Evolutionary conservation across 1,140 invertebrate genomes (phyloP).

Genomic region (Drosophila melanica): DNA sequence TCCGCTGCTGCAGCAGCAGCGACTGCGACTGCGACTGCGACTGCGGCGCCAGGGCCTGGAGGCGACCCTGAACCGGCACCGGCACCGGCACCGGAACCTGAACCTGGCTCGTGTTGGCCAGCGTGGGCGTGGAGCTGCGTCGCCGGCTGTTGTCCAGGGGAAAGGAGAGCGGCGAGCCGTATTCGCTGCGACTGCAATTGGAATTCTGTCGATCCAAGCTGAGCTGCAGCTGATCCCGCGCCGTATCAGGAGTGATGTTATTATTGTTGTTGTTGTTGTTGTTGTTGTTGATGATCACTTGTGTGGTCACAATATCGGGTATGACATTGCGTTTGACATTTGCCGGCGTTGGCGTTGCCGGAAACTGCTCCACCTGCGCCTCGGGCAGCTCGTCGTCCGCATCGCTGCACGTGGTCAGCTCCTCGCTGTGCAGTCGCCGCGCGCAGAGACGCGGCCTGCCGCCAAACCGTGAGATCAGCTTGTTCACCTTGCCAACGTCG

Average conservation of each 20-base stretch:
- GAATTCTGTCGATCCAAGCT: conserved; percentile 63
- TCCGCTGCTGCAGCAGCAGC: conserved; percentile 11
- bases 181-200: conserved; percentile 69
- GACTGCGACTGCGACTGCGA: conserved; percentile 3
- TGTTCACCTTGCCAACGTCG: conserved; percentile 79
- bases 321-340: conserved; percentile 31
- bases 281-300: conserved; percentile 26
- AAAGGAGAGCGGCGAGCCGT: conserved; percentile 63
- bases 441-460: conserved; percentile 56
- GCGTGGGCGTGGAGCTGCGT: conserved; percentile 57
- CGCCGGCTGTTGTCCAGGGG: conserved; percentile 34
- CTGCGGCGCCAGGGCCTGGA: not conserved
- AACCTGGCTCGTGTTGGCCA: conserved; percentile 1
- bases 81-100: not conserved
- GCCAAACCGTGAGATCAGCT: conserved; percentile 76
- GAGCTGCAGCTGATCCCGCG: conserved; percentile 3
- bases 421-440: conserved; percentile 63
- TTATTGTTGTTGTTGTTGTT: conserved; percentile 13
- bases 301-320: conserved; percentile 61
- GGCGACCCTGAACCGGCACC: not conserved
- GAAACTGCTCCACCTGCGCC: conserved; percentile 2
- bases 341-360: conserved; percentile 23
- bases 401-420: conserved; percentile 41
- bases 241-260: not conserved
- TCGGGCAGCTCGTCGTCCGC: conserved; percentile 21